A percentile compares a stretch with the other conserved stretches of the same genome.
Evolutionary conservation across 2,888 invertebrate species (phyloP).

Genomic region (Pediacus dermestoides): DNA sequence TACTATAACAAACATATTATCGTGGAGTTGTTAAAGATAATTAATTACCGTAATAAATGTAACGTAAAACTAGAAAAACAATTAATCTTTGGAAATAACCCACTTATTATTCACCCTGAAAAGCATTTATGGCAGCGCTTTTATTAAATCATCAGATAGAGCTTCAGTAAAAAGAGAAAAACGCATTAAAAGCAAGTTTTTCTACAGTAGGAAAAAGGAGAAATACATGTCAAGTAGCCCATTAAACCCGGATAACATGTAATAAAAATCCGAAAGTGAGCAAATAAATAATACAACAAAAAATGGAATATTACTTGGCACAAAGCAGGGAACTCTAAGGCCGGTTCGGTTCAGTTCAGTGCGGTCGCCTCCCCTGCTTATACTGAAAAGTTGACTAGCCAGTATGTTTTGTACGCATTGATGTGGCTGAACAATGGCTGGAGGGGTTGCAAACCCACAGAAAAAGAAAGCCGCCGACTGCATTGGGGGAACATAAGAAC

Average conservation of each 20-base stretch:
- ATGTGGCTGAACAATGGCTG: conserved; percentile 11
- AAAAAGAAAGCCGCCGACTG: conserved; percentile 12
- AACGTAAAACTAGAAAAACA: conserved; percentile 4
- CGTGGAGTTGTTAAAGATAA: conserved; percentile 9
- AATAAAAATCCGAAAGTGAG: conserved; percentile 31
- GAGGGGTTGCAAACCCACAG: conserved; percentile 6
- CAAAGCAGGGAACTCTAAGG: too few species aligned
- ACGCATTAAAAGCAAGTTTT: conserved; percentile 15
- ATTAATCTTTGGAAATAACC: conserved; percentile 5
- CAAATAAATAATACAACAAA: conserved; percentile 28
- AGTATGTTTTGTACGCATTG: conserved; percentile 16
- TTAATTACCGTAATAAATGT: conserved; percentile 9
- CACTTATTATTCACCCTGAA: conserved; percentile 11
- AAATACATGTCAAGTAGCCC: conserved; percentile 23
- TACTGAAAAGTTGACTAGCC: conserved; percentile 15
- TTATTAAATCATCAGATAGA: conserved; percentile 24
- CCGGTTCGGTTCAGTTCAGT: too few species aligned
- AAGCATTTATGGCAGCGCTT: conserved; percentile 10
- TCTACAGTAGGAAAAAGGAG: conserved; percentile 13
- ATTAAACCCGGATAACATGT: conserved; percentile 30
- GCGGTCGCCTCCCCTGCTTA: conserved; percentile 14
- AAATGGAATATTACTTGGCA: conserved; percentile 21
- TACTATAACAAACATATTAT: too few species aligned
- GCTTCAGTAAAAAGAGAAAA: too few species aligned
- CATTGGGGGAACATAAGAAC: conserved; percentile 14